Base-by-base conservation (phyloP, 2,797 vertebrate species). In the Malurus splendens region DNA sequence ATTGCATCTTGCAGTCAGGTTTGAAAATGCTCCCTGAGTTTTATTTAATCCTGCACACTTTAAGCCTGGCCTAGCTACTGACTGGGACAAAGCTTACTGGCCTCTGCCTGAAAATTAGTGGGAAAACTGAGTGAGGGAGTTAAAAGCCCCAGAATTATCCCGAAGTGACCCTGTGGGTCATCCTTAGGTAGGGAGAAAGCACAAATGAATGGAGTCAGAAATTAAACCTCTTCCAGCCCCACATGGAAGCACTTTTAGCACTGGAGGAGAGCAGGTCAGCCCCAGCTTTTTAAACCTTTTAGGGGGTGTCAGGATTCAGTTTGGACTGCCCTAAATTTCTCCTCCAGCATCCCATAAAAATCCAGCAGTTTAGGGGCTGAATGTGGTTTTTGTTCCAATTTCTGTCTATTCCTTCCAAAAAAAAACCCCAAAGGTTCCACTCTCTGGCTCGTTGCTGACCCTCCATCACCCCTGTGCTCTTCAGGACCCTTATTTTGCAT, bases 381-480 rank as follows among this genome's bases (percentile, higher is more conserved):
- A 60, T 20, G 25, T 27, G 18, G 2, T 28, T 74, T 55, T 36
- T 88, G 42, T n/a, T 64, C 14, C 47, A 55, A 66, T 36, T 36
- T 36, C 20, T 3, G 0, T 38, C 33, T 1, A 2, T 22, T 62
- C n/a, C 47, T 38, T 33, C 13, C 54, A 23, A 1, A 39, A 50
- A 39, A 16, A 16, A 33, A 18, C 23, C 27, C 12, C 13, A 12
- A 36, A 47, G 42, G 17, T 42, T 54, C 8, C 33, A 19, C 5
- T 9, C 2, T 38, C 38, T 38, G 44, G 7, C 52, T 65, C 45
- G 47, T 36, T 0, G 0, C 28, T 45, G 4, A 3, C 82, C 91
- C 65, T 44, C 77, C 77, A 36, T 23, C 82, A n/a, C 67, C 62
- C 38, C 28, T 48, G 67, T 73, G 44, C 77, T 92, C 87, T 82